Base-by-base conservation (phyloP, 2,113 vertebrate species). In the Brachypteracias leptosomus region DNA sequence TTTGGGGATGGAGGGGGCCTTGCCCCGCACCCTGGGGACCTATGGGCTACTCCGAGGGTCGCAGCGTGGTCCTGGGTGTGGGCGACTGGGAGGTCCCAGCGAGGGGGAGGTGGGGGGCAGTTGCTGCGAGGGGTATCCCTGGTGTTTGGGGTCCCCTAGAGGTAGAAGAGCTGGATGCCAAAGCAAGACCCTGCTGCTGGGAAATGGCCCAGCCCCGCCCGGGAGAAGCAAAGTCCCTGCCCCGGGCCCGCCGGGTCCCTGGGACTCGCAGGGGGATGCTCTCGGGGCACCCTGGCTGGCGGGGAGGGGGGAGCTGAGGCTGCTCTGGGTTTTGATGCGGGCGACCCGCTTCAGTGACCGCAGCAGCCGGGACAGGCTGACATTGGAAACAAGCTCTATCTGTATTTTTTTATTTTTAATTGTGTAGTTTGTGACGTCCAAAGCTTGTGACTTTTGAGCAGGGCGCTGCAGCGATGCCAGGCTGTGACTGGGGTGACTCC, bases 371-470 rank as follows among this genome's bases (percentile, higher is more conserved):
- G 84, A 44, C 10, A 4, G 61, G 81, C 93, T 96, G 95, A 88
- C 85, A 57, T 75, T 67, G 90, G 38, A 40, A 95, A 89, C 89
- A 87, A 84, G 93, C 83, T 71, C 40, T 33, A 59, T 88, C 84
- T 87, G 76, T 65, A 29, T 6, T 77, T 74, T 31, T 52, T 83
- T 11, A 20, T 76, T 59, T 76, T 61, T 61, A 85, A 79, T 76
- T 91, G 81, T 95, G 93, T 25, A 40, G 77, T 76, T 88, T 22
- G 66, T 96, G 95, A 94, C 66, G 90, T 91, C 71, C 93, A 9
- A 58, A 61, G 93, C 94, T 67, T 87, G 89, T 95, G 89, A 87
- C 95, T 96, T 95, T 85, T 85, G 96, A 95, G 96, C 87, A 92
- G 91, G 87, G 35, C 1, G 13, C 93, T 93, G 95, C 28, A 47